Percentiles rank a stretch among this genome's conserved stretches.
phyloP scores from a whole-genome alignment of 1,140 invertebrate species.

The Holotrichia oblita region DNA sequence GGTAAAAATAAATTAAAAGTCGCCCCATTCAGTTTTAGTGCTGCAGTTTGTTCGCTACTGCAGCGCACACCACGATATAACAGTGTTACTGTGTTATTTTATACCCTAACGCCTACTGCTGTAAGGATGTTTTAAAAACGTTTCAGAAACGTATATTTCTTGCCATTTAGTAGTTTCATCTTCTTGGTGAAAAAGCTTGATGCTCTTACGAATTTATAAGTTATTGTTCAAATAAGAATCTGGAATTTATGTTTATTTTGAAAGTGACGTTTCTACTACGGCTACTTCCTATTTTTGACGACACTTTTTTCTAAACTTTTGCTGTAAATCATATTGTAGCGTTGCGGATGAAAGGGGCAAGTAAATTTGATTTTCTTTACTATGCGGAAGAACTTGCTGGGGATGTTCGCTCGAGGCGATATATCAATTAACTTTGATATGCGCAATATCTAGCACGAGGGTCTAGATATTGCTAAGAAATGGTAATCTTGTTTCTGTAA shows the following conservation, averaged over 20 bases:
- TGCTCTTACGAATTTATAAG: slow-evolving; percentile 27
- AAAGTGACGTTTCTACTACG: neutral
- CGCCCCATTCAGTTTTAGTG: slow-evolving; percentile 40
- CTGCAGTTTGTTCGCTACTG: neutral
- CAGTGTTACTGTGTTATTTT: slow-evolving; percentile 26
- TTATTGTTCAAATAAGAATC: slow-evolving; percentile 22
- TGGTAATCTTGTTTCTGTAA: too few species aligned
- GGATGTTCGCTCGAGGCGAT: neutral
- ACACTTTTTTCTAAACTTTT: neutral
- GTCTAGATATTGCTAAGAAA: too few species aligned
- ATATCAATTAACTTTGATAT: neutral
- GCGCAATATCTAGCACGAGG: neutral
- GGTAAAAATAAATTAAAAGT: slow-evolving; percentile 50
- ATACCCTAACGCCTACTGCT: neutral
- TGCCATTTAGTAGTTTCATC: slow-evolving; percentile 40
- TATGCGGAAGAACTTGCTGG: neutral
- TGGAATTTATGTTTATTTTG: slow-evolving; percentile 16
- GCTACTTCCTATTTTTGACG: neutral
- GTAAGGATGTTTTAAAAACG: slow-evolving; percentile 37
- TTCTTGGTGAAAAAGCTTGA: slow-evolving; percentile 43
- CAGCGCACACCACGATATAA: neutral
- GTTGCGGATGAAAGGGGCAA: neutral
- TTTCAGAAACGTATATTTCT: slow-evolving; percentile 43
- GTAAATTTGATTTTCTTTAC: neutral
- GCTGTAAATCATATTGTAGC: neutral